A percentile compares a stretch with the other conserved stretches of the same genome.
Evolutionary conservation across 2,888 invertebrate genomes (phyloP).

Genomic region (Eurytoma californica): DNA sequence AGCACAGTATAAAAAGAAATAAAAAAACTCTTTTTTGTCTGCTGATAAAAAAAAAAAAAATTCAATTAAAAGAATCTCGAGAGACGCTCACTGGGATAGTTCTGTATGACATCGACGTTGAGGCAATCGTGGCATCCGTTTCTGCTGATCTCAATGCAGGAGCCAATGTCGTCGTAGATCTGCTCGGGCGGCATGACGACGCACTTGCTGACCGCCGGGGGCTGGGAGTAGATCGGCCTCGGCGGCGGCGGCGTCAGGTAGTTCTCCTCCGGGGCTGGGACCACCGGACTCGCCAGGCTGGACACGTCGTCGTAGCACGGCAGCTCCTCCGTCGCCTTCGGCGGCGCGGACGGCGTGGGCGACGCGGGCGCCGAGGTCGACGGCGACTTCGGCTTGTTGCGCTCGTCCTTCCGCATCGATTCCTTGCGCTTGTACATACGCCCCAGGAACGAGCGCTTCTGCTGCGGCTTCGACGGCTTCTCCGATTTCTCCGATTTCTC

Average conservation of each 20-base stretch:
- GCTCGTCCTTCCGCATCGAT: constrained; percentile 57
- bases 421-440: constrained; percentile 64
- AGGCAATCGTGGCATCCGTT: constrained; percentile 40
- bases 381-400: constrained; percentile 56
- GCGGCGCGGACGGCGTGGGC: constrained; percentile 23
- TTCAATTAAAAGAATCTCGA: background rate
- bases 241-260: constrained; percentile 69
- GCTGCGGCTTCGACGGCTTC: constrained; percentile 57
- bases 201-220: constrained; percentile 52
- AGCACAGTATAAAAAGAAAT: too few species aligned
- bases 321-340: constrained; percentile 33
- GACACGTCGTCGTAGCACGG: constrained; percentile 65
- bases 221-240: constrained; percentile 64
- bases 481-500: constrained; percentile 42
- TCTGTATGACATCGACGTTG: constrained; percentile 41
- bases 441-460: constrained; percentile 67
- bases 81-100: constrained; percentile 38
- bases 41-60: too few species aligned
- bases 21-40: too few species aligned
- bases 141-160: constrained; percentile 8
- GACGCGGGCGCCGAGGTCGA: constrained; percentile 66
- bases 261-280: constrained; percentile 56
- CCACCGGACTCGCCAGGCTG: constrained; percentile 28
- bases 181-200: constrained; percentile 55
- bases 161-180: constrained; percentile 69